phyloP scores from a whole-genome alignment of 2,797 vertebrate species.

The Galagoides demidoff region DNA sequence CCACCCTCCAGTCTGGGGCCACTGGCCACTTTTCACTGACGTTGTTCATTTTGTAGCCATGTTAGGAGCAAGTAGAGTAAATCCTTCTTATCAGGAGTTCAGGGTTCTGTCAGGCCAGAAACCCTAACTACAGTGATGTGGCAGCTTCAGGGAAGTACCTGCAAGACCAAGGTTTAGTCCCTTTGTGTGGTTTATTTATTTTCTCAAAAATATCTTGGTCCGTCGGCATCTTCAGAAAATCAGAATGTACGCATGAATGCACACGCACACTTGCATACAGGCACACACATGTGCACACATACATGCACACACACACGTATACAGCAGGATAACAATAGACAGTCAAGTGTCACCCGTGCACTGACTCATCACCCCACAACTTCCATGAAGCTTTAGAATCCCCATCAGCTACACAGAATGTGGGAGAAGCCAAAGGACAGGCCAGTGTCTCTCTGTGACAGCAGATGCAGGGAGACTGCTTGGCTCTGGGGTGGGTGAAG shows the following conservation, averaged over 20 bases:
- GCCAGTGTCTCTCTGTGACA: background rate
- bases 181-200: background rate
- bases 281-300: background rate
- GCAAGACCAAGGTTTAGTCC: background rate
- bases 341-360: background rate
- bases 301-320: background rate
- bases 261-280: background rate
- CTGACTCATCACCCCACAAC: background rate
- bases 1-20: background rate
- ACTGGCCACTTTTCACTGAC: background rate
- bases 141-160: background rate
- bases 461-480: background rate
- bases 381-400: background rate
- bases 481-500: background rate
- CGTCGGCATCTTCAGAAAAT: constrained; percentile 20
- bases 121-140: background rate
- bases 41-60: background rate
- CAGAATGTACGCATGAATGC: background rate
- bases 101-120: background rate
- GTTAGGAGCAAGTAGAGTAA: background rate
- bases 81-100: background rate
- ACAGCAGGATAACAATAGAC: background rate
- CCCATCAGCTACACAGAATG: too few relatives aligned
- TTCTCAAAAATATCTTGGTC: background rate
- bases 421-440: too few relatives aligned